Percentiles rank a stretch among this genome's conserved stretches.
Evolutionary conservation across 2,797 vertebrate species (phyloP).

Genomic region (Halcyon chelicuti): DNA sequence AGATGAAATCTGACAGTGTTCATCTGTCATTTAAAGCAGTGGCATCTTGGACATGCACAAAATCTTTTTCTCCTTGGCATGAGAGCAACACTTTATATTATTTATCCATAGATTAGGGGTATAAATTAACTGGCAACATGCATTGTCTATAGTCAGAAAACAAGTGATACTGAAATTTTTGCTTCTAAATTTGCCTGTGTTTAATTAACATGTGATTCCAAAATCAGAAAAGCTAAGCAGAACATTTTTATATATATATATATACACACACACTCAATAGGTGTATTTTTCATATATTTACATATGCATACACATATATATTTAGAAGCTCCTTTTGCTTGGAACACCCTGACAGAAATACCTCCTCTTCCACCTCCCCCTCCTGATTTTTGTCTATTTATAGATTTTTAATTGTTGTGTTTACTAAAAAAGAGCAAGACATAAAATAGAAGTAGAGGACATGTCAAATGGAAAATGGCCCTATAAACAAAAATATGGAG

Average conservation of each 20-base stretch:
- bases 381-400: not conserved
- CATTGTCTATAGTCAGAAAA: not conserved
- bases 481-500: rapidly evolving
- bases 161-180: not conserved
- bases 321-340: not conserved
- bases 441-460: not conserved
- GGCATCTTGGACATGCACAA: not conserved
- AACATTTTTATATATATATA: not conserved
- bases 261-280: not conserved
- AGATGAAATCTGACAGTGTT: not conserved
- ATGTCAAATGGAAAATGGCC: not conserved
- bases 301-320: not conserved
- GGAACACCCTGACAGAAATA: not conserved
- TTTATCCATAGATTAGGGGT: not conserved
- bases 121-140: not conserved
- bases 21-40: not conserved
- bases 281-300: not conserved
- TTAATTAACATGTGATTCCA: not conserved
- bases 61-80: not conserved
- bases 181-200: not conserved
- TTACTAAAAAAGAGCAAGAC: not conserved
- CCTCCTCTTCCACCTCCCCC: not conserved
- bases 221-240: not conserved
- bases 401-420: not conserved
- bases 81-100: not conserved